Evolutionary conservation across 2,113 vertebrate species (phyloP), one percentile per base, ranked within the genome.

Genomic region (Marmota monax): DNA sequence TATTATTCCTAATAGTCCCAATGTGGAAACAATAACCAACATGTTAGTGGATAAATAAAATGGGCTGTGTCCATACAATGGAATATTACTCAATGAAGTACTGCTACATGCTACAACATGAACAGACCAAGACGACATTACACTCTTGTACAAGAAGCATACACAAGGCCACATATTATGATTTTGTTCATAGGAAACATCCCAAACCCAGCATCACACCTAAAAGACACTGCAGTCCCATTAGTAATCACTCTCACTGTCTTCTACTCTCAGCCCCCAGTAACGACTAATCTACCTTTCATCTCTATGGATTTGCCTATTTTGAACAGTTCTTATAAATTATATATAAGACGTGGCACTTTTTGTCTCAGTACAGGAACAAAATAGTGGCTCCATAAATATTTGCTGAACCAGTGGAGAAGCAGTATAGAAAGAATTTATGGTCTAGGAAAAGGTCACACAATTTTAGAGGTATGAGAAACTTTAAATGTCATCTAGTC

Each of bases 401-500:
- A 85, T 83, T 39, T 88, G 39, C 48, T 79, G 32, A 39, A 16
- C 93, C 69, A 92, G 86, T 39, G 76, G 76, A 94, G 63, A 94
- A 89, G 22, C 32, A 90, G 13, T 67, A 77, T 1, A 70, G 39
- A 63, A 89, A 67, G 16, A 89, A 92, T 85, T 70, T 84, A 95
- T 63, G 25, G 5, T 67, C 87, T 63, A 95, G 56, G 83, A 85
- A 78, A 92, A 23, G 67, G 69, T 65, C 56, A 94, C 12, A 67
- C 27, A 61, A 84, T 80, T 83, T 91, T 88, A 94, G 61, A 88
- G 14, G n/a, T 23, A 72, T 17, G 69, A 85, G 53, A 27, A 65
- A 94, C 5, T 90, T 92, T 95, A 92, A 96, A 92, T 78, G 27
- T 73, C n/a, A 90, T 79, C 42, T 90, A 95, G 7, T 69, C 34